Percentiles rank a stretch among this genome's conserved stretches.
Evolutionary conservation across 2,113 vertebrate species (phyloP).

Genomic region (Hiodon tergisus): DNA sequence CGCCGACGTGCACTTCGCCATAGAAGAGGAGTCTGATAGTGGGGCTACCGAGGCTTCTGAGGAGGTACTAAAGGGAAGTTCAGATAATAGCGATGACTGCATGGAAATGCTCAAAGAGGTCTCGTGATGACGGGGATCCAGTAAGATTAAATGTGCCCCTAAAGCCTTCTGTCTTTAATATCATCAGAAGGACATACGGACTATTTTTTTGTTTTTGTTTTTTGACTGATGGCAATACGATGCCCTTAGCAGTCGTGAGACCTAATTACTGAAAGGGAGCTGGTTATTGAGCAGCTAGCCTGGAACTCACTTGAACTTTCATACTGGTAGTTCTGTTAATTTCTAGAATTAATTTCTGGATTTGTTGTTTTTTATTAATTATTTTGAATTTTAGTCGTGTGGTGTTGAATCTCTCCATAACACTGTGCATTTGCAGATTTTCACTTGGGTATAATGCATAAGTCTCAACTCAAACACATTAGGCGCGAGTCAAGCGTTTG

Average conservation of each 20-base stretch:
- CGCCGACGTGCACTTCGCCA: constrained; percentile 76
- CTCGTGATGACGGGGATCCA: constrained; percentile 50
- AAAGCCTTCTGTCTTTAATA: background rate
- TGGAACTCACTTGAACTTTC: constrained; percentile 66
- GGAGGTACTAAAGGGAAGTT: constrained; percentile 39
- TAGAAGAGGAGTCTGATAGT: constrained; percentile 80
- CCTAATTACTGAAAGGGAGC: constrained; percentile 8
- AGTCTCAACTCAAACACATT: too few species aligned
- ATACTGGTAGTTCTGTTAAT: background rate
- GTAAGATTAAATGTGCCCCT: background rate
- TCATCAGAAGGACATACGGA: background rate
- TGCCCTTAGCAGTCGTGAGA: constrained; percentile 27
- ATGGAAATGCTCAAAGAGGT: constrained; percentile 57
- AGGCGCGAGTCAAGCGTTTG: too few species aligned
- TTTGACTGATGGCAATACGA: constrained; percentile 3
- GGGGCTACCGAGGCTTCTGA: constrained; percentile 64
- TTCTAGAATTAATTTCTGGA: too few species aligned
- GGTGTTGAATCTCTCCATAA: background rate
- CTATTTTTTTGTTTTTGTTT: too few species aligned
- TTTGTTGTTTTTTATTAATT: too few species aligned
- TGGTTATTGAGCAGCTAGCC: constrained; percentile 39
- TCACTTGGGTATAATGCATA: too few species aligned
- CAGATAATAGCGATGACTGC: constrained; percentile 65
- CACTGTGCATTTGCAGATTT: constrained; percentile 10
- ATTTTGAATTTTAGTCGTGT: background rate